Percentiles rank a stretch among this genome's conserved stretches.
These are phyloP conservation scores for Drosophila villosipedis DNA, from an alignment of 2,888 invertebrate genomes.

Conservation along the genomic window DNA sequence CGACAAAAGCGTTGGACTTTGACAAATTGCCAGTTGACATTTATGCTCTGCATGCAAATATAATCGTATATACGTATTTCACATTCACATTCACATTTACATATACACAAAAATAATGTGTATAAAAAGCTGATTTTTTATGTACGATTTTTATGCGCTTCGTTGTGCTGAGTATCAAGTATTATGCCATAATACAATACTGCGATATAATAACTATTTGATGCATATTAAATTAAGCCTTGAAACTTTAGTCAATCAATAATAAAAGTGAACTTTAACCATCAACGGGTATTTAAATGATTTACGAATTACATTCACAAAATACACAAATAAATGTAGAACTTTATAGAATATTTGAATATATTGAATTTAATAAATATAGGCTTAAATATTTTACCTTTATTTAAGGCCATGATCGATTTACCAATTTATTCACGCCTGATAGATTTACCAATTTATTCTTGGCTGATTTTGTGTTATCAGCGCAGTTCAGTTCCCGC, in stretches of 20 bases:
- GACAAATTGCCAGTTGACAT: constrained; percentile 58
- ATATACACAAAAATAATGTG: background rate
- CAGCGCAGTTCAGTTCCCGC: constrained; percentile 4
- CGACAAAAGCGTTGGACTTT: constrained; percentile 30
- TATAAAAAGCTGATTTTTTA: constrained; percentile 24
- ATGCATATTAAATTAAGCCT: constrained; percentile 24
- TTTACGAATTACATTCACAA: too few species aligned
- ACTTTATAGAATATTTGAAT: background rate
- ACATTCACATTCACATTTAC: background rate
- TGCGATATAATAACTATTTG: constrained; percentile 22
- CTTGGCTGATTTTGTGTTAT: constrained; percentile 10
- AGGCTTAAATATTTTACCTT: background rate
- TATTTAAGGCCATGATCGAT: constrained; percentile 4
- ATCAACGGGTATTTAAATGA: background rate
- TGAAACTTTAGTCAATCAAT: background rate
- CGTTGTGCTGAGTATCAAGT: background rate
- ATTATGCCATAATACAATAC: constrained; percentile 1
- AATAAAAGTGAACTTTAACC: background rate
- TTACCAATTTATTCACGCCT: constrained; percentile 20
- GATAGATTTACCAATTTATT: constrained; percentile 8
- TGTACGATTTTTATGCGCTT: constrained; percentile 17
- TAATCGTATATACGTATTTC: constrained; percentile 5
- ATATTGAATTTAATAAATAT: background rate
- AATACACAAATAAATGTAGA: background rate
- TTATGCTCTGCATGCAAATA: constrained; percentile 38